A percentile compares a stretch with the other conserved stretches of the same genome.
Conservation (phyloP, 2,888 invertebrate species). For the Dryadula phaetusa region DNA sequence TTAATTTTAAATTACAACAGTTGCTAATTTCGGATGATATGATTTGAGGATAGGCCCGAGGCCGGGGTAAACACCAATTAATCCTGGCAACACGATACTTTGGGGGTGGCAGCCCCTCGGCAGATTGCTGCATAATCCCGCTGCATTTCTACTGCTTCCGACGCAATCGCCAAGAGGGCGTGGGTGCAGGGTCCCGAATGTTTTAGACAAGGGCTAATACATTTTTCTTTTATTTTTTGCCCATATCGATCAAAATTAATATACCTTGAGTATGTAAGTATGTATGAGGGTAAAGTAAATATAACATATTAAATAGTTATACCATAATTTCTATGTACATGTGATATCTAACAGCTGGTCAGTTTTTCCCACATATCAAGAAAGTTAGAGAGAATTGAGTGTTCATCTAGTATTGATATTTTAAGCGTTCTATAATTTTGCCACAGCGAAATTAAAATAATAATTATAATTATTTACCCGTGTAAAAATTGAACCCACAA, state of each 20-base stretch:
- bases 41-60: conserved; percentile 67
- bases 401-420: too few species aligned
- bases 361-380: too few species aligned
- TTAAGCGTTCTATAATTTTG: too few species aligned
- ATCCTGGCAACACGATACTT: conserved; percentile 80
- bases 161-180: conserved; percentile 66
- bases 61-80: conserved; percentile 80
- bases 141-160: conserved; percentile 80
- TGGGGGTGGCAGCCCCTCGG: conserved; percentile 59
- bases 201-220: conserved; percentile 64
- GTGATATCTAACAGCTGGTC: too few species aligned
- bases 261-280: neutral
- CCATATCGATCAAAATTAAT: conserved; percentile 57
- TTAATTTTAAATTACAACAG: conserved; percentile 75
- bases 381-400: too few species aligned
- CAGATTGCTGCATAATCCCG: conserved; percentile 78
- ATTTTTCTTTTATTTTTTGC: conserved; percentile 69
- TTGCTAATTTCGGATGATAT: conserved; percentile 76
- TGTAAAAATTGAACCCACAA: too few species aligned
- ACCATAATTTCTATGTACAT: neutral
- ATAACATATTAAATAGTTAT: neutral
- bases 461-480: too few species aligned
- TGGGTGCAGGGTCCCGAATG: conserved; percentile 54
- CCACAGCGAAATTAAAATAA: too few species aligned
- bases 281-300: too few species aligned